Evolutionary conservation across 2,888 invertebrate species (phyloP).

Genomic region (Drosophila mimetica): DNA sequence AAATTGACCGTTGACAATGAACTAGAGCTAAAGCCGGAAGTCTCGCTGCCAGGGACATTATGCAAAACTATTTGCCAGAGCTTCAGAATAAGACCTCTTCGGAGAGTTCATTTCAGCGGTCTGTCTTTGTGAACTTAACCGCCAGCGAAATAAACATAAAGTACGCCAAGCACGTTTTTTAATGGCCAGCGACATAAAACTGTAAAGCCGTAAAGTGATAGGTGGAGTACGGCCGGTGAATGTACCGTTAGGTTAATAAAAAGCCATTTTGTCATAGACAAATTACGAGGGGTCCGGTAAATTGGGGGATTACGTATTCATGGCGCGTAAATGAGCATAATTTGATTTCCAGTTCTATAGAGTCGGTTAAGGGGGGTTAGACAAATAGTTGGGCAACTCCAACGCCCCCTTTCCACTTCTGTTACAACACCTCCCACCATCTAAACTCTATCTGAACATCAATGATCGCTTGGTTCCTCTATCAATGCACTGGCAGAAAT

Average conservation of each 20-base stretch:
- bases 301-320: constrained; percentile 69
- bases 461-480: constrained; percentile 21
- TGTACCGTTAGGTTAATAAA: constrained; percentile 56
- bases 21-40: constrained; percentile 68
- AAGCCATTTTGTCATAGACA: constrained; percentile 72
- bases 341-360: constrained; percentile 41
- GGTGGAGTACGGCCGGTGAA: constrained; percentile 38
- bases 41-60: constrained; percentile 53
- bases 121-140: constrained; percentile 22
- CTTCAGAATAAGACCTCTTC: not conserved
- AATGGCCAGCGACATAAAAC: constrained; percentile 42
- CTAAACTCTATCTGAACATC: constrained; percentile 5
- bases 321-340: constrained; percentile 74
- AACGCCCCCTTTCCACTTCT: constrained; percentile 3
- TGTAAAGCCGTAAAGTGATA: constrained; percentile 40
- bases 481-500: constrained; percentile 9
- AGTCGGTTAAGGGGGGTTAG: not conserved
- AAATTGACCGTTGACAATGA: constrained; percentile 71
- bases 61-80: constrained; percentile 58
- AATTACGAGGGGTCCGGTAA: constrained; percentile 49
- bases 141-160: constrained; percentile 18
- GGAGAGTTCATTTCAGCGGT: constrained; percentile 2
- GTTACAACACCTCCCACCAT: not conserved
- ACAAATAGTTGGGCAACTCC: constrained; percentile 8
- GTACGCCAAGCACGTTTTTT: constrained; percentile 60